Percentiles rank a stretch among this genome's conserved stretches.
These are phyloP conservation scores for Drosophila repletoides DNA, from an alignment of 1,140 invertebrate genomes.

Conservation along the genomic window DNA sequence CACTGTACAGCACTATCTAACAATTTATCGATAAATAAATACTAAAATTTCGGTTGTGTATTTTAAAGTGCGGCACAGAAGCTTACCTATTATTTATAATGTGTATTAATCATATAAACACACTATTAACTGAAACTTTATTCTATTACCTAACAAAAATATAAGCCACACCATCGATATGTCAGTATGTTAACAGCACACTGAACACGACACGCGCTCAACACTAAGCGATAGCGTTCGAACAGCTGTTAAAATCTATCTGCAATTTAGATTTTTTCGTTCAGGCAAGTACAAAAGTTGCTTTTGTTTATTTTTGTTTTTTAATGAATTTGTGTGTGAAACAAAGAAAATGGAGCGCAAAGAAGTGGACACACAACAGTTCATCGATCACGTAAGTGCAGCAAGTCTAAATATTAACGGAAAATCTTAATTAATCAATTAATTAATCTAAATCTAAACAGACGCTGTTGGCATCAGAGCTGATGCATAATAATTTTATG, in stretches of 20 bases:
- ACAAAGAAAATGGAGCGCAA: slow-evolving; percentile 66
- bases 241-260: slow-evolving; percentile 35
- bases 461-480: slow-evolving; percentile 67
- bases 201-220: neutral
- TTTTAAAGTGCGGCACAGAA: no score
- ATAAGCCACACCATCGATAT: neutral
- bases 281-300: slow-evolving; percentile 28
- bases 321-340: slow-evolving; percentile 54
- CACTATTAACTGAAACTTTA: no score
- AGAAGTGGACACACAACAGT: slow-evolving; percentile 67
- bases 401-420: neutral
- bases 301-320: no score
- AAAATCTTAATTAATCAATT: no score
- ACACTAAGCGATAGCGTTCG: neutral
- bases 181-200: neutral
- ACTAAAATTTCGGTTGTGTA: neutral
- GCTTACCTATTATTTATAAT: no score
- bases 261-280: slow-evolving; percentile 39
- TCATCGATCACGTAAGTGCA: slow-evolving; percentile 74
- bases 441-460: neutral
- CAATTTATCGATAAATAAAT: neutral
- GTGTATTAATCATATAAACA: no score
- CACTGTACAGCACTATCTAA: neutral
- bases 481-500: slow-evolving; percentile 65
- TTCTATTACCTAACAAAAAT: neutral